phyloP scores from a whole-genome alignment of 2,888 invertebrate genomes.

The Lydus trimaculatus region DNA sequence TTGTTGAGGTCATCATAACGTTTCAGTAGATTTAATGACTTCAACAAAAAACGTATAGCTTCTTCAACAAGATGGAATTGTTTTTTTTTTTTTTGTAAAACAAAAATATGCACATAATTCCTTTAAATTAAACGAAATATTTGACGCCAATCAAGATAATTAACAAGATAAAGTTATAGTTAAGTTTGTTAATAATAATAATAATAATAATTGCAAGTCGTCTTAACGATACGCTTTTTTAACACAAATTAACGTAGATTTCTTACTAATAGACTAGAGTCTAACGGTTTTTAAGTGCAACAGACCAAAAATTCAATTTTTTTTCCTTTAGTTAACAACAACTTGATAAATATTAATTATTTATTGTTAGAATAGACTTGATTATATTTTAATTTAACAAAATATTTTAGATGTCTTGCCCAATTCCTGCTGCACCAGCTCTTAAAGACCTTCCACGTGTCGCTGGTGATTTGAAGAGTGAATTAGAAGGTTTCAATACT shows the following conservation, averaged over 20 bases:
- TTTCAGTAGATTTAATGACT: too few relatives aligned
- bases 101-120: too few relatives aligned
- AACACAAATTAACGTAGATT: slow-evolving; percentile 29
- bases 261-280: slow-evolving; percentile 22
- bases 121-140: not conserved
- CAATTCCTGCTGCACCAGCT: slow-evolving; percentile 67
- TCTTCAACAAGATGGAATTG: too few relatives aligned
- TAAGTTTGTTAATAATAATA: too few relatives aligned
- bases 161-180: slow-evolving; percentile 12
- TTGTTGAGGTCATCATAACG: too few relatives aligned
- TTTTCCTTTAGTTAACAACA: slow-evolving; percentile 9
- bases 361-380: not conserved
- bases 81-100: too few relatives aligned
- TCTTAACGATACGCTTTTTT: slow-evolving; percentile 19
- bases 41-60: too few relatives aligned
- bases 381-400: too few relatives aligned
- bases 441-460: slow-evolving; percentile 93
- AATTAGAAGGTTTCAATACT: slow-evolving; percentile 90
- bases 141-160: slow-evolving; percentile 12
- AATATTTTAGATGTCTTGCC: slow-evolving; percentile 58
- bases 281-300: slow-evolving; percentile 20
- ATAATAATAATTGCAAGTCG: slow-evolving; percentile 15
- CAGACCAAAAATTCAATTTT: slow-evolving; percentile 22
- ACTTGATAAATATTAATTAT: too few relatives aligned
- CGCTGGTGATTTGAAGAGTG: slow-evolving; percentile 85